Base-by-base conservation (phyloP, 2,888 invertebrate genomes). In the Thymelicus lineola region DNA sequence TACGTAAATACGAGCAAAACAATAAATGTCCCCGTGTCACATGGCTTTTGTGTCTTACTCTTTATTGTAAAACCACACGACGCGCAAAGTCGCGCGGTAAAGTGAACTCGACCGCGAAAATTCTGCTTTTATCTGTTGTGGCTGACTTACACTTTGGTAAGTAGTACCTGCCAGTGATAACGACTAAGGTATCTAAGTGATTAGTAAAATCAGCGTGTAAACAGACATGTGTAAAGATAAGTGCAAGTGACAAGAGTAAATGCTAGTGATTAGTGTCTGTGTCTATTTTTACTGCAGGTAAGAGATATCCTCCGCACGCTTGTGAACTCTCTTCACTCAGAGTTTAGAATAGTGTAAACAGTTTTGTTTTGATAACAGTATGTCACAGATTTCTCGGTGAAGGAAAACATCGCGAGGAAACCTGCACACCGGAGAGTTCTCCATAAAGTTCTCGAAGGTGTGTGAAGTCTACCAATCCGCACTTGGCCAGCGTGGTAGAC, bases 1-100 rank as follows among this genome's bases (percentile, higher is more conserved):
- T 79, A 77, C 71, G 75, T 76, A 76, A 77, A 79, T 77, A 77
- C 73, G 63, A 66, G 74, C 71, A 72, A 74, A 71, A 76, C 77
- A 78, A 77, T 75, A 74, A 12, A 63, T 57, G 69, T 50, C 69
- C 55, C 69, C 69, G 28, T 69, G 57, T 58, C 62, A 46, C 45
- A 48, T 38, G 15, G 57, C 63, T 63, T 58, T 64, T 70, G 63
- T 61, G 60, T 63, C 62, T 46, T 7, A 69, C 48, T 70, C 69
- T 64, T 70, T 70, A 64, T 70, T 70, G 50, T 59, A 28, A 50
- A 58, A 59, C 69, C 69, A 64, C 64, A 70, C 58, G 48, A 38
- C n/a, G 42, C 64, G 38, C 42, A 42, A 57, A 57, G 28, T 38
- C 55, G 64, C 36, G 63, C 50, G 60, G 60, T 28, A 36, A 50